A percentile compares a stretch with the other conserved stretches of the same genome.
These are phyloP conservation scores for Otolemur crassicaudatus DNA, from an alignment of 2,797 vertebrate species.

Conservation along the genomic window DNA sequence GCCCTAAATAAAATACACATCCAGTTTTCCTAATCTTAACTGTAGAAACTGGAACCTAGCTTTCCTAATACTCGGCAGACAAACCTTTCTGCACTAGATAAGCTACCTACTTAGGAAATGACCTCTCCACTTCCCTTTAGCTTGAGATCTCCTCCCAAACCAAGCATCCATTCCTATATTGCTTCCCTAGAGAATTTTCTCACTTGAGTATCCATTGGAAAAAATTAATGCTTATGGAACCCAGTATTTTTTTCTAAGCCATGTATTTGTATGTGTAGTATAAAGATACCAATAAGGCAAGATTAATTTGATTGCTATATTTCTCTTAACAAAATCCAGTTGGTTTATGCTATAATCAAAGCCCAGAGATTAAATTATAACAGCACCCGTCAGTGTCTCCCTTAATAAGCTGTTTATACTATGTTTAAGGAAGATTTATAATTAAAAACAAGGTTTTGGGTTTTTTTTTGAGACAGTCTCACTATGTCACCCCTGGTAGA, in stretches of 20 bases:
- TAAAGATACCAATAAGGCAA: constrained; percentile 62
- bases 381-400: constrained; percentile 10
- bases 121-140: not conserved
- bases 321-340: constrained; percentile 58
- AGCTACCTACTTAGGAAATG: not conserved
- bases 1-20: not conserved
- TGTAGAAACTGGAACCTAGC: not conserved
- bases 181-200: constrained; percentile 39
- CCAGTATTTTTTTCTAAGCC: constrained; percentile 60
- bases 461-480: too few species aligned
- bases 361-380: constrained; percentile 51
- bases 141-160: not conserved
- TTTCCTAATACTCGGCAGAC: not conserved
- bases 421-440: constrained; percentile 64
- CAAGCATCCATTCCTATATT: constrained; percentile 38
- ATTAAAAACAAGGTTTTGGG: not conserved
- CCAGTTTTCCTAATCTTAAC: not conserved
- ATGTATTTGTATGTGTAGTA: not conserved
- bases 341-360: constrained; percentile 67
- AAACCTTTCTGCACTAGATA: not conserved
- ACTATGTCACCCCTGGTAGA: too few species aligned
- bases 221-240: constrained; percentile 42
- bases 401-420: constrained; percentile 66
- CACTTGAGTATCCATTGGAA: constrained; percentile 27
- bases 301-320: constrained; percentile 57